Evolutionary conservation across 2,888 invertebrate species (phyloP).

Genomic region (Gasteruption jaculator): DNA sequence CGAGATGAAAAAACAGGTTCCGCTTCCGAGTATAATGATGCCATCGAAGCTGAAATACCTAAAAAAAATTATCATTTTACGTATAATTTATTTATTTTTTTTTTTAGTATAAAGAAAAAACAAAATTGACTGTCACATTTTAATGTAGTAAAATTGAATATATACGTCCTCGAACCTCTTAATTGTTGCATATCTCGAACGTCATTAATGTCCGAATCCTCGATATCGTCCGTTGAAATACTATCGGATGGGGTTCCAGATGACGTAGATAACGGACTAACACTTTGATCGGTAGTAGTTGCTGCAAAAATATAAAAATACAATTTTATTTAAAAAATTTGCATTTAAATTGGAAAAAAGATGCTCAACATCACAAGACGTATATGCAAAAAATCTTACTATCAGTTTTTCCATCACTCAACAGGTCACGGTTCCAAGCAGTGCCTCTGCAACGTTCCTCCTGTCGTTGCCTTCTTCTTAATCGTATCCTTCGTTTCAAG

Average conservation of each 20-base stretch:
- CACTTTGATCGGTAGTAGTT: slow-evolving; percentile 56
- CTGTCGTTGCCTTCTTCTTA: slow-evolving; percentile 56
- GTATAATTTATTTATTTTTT: neutral
- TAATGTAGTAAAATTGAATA: too few species aligned
- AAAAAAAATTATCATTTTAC: slow-evolving; percentile 8
- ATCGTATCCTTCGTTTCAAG: slow-evolving; percentile 61
- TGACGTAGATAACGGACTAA: slow-evolving; percentile 55
- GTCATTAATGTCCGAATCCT: slow-evolving; percentile 55
- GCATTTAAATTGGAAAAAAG: too few species aligned
- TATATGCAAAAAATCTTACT: slow-evolving; percentile 42
- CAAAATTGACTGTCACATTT: neutral
- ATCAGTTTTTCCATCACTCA: slow-evolving; percentile 54
- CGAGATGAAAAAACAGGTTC: slow-evolving; percentile 49
- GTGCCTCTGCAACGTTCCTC: slow-evolving; percentile 45
- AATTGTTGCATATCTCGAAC: slow-evolving; percentile 51
- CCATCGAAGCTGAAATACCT: slow-evolving; percentile 62
- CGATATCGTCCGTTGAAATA: slow-evolving; percentile 55
- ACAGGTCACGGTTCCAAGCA: slow-evolving; percentile 39
- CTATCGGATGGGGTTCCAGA: slow-evolving; percentile 51
- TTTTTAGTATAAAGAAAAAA: too few species aligned
- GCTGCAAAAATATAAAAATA: slow-evolving; percentile 30
- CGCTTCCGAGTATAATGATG: slow-evolving; percentile 61
- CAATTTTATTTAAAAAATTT: too few species aligned
- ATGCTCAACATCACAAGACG: too few species aligned
- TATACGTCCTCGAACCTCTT: slow-evolving; percentile 33